Percentiles rank a stretch among this genome's conserved stretches.
Evolutionary conservation across 2,797 vertebrate species (phyloP).

Genomic region (Coregonus ussuriensis): DNA sequence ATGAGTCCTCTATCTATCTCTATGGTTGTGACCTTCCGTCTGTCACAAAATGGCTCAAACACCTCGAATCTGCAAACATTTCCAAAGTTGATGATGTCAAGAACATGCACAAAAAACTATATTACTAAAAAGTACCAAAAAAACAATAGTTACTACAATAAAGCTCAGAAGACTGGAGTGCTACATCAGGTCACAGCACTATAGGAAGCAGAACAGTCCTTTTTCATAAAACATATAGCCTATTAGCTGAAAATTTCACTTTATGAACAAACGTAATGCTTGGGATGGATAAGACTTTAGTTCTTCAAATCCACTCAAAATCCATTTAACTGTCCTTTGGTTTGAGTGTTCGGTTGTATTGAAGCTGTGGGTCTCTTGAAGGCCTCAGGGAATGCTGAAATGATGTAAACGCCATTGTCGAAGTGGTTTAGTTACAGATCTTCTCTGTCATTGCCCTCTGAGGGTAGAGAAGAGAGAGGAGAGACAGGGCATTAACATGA

Average conservation of each 20-base stretch:
- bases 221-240: conserved; percentile 5
- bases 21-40: conserved; percentile 21
- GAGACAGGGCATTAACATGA: not conserved
- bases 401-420: conserved; percentile 57
- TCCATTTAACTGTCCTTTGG: conserved; percentile 39
- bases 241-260: conserved; percentile 17
- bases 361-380: conserved; percentile 43
- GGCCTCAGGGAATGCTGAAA: conserved; percentile 57
- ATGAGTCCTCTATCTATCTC: too few relatives aligned
- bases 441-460: conserved; percentile 97
- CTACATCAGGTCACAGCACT: conserved; percentile 28
- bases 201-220: conserved; percentile 19
- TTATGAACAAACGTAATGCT: conserved; percentile 17
- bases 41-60: conserved; percentile 33
- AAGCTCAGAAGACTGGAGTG: conserved; percentile 31
- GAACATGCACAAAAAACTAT: conserved; percentile 39
- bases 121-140: conserved; percentile 1
- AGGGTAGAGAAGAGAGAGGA: conserved; percentile 56
- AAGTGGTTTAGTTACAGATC: conserved; percentile 84
- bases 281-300: conserved; percentile 30
- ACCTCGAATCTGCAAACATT: conserved; percentile 24
- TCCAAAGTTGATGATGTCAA: conserved; percentile 27
- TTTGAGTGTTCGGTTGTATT: conserved; percentile 38
- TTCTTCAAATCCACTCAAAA: conserved; percentile 16
- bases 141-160: conserved; percentile 12